phyloP scores from a whole-genome alignment of 2,797 vertebrate species.

The Chelon auratus region DNA sequence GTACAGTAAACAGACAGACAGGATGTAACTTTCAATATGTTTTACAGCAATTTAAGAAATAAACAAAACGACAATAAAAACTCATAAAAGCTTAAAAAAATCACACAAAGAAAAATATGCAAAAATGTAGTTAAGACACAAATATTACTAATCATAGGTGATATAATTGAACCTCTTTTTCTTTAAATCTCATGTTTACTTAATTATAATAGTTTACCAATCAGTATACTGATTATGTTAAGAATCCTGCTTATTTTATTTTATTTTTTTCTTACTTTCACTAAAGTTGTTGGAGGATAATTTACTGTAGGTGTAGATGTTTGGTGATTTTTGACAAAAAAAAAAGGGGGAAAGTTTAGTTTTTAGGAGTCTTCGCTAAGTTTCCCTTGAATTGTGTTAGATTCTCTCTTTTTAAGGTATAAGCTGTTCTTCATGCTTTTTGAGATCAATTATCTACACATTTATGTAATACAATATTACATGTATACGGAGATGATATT shows the following conservation, averaged over 20 bases:
- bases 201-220: conserved; percentile 82
- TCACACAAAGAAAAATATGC: conserved; percentile 77
- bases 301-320: conserved; percentile 83
- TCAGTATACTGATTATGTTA: conserved; percentile 82
- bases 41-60: conserved; percentile 86
- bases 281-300: conserved; percentile 77
- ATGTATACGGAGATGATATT: conserved; percentile 84
- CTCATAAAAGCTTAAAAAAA: conserved; percentile 69
- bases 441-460: conserved; percentile 78
- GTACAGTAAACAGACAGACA: conserved; percentile 86
- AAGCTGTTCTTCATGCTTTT: conserved; percentile 81
- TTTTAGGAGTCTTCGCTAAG: conserved; percentile 81
- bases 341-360: conserved; percentile 76
- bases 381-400: conserved; percentile 84
- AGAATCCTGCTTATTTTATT: conserved; percentile 68
- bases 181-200: conserved; percentile 83
- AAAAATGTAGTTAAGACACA: conserved; percentile 82
- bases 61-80: conserved; percentile 82
- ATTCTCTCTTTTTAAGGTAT: conserved; percentile 82
- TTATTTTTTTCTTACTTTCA: conserved; percentile 70
- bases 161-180: conserved; percentile 79
- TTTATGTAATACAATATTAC: conserved; percentile 83
- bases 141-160: conserved; percentile 82
- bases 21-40: conserved; percentile 86
- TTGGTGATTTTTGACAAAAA: conserved; percentile 66